Conservation (phyloP, 2,888 invertebrate species). For the Listrodromus nycthemerus region DNA sequence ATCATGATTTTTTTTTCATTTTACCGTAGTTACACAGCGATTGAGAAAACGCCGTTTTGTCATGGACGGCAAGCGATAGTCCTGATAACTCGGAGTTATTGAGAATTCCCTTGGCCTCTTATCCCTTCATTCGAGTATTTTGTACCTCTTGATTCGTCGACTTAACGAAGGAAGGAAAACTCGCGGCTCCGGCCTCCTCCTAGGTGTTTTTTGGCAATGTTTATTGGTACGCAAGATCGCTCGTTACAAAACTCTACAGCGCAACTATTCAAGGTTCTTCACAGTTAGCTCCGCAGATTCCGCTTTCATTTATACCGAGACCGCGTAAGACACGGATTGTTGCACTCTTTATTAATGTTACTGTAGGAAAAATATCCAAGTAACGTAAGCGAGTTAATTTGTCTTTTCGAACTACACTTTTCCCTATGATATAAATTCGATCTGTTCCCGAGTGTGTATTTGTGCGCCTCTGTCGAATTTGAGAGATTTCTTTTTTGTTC, state of each 20-base stretch:
- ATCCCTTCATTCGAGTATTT: neutral
- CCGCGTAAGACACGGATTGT: neutral
- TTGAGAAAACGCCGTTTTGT: neutral
- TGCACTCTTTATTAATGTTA: neutral
- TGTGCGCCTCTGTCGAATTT: neutral
- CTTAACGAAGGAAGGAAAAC: neutral
- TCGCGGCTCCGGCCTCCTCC: neutral
- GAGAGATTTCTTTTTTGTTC: conserved; percentile 4
- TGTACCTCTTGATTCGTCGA: neutral
- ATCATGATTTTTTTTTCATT: neutral
- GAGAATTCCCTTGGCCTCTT: neutral
- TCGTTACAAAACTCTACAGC: neutral
- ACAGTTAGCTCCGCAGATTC: neutral
- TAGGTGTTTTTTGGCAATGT: neutral
- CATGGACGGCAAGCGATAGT: neutral
- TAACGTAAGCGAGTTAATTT: neutral
- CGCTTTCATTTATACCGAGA: neutral
- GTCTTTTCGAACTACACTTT: conserved; percentile 2
- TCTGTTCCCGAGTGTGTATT: neutral
- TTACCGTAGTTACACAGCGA: neutral
- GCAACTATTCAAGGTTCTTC: conserved; percentile 1
- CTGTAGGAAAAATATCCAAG: conserved; percentile 16
- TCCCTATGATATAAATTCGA: neutral
- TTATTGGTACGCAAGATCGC: neutral
- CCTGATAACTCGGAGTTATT: neutral